These are phyloP conservation scores for Epinephelus coioides DNA, from an alignment of 2,797 vertebrate genomes.

Conservation along the genomic window DNA sequence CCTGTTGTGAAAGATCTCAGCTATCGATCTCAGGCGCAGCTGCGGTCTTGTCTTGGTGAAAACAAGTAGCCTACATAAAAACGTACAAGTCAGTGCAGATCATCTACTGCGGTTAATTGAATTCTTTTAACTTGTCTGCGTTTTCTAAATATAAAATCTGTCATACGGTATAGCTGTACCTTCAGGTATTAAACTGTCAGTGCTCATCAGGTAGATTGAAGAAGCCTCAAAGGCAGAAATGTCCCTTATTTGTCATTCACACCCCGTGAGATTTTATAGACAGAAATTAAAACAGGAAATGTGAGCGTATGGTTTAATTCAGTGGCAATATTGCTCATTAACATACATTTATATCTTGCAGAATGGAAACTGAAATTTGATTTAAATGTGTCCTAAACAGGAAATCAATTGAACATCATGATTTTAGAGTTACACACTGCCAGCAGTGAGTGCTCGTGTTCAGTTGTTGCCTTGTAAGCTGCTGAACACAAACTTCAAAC, in stretches of 20 bases:
- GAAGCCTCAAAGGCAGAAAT: slow-evolving; percentile 62
- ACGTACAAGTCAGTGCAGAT: slow-evolving; percentile 2
- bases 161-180: slow-evolving; percentile 17
- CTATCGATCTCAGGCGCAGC: slow-evolving; percentile 6
- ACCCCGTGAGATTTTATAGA: slow-evolving; percentile 27
- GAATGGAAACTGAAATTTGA: not conserved
- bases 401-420: not conserved
- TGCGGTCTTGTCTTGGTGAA: not conserved
- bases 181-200: slow-evolving; percentile 37
- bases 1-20: slow-evolving; percentile 17
- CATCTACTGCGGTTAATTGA: slow-evolving; percentile 6
- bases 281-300: slow-evolving; percentile 47
- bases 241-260: slow-evolving; percentile 42
- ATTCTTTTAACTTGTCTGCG: not conserved
- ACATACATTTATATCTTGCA: slow-evolving; percentile 39
- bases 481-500: not conserved
- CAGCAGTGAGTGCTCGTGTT: too few species aligned
- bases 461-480: not conserved
- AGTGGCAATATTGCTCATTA: slow-evolving; percentile 38
- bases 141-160: slow-evolving; percentile 46
- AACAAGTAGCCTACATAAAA: slow-evolving; percentile 8
- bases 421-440: not conserved
- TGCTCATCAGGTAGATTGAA: slow-evolving; percentile 42
- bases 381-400: slow-evolving; percentile 2
- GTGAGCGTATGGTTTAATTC: slow-evolving; percentile 38